Evolutionary conservation across 2,113 vertebrate species (phyloP), one percentile per base, ranked within the genome.

Genomic region (Leiothrix lutea): DNA sequence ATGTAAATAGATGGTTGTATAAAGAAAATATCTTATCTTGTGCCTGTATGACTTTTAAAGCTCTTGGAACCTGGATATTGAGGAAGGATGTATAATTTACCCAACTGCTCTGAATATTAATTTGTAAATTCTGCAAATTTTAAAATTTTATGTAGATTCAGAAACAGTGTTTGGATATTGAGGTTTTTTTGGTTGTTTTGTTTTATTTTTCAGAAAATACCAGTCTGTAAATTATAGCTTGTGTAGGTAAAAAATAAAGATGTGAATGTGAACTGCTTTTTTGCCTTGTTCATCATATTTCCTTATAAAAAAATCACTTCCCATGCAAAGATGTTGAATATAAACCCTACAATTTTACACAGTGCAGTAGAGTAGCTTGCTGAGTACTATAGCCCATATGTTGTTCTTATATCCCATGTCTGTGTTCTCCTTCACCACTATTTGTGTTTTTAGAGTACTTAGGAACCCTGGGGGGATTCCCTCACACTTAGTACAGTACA

Each of bases 1-100:
- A 29, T 98, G 98, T 98, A 98, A 97, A 98, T 98, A 98, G 87
- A 90, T 97, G 95, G 96, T 89, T 98, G 97, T 98, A 98, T 95
- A 98, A 96, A 98, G 48, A 97, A 95, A 97, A 92, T 93, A 87
- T 92, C 92, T 96, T 97, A 92, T 83, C 82, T 96, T 97, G 93
- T 97, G 95, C 93, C 97, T 98, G 97, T 96, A 97, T 97, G 97
- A 95, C 97, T 98, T 97, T 97, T 98, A 94, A 97, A 97, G 93
- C 83, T 94, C 88, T 96, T 97, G 95, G 97, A 97, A 67, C 86
- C 80, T 98, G 97, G 95, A 95, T 97, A 96, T 95, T 88, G 93
- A 97, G 95, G 95, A 94, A 97, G 89, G 95, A 91, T 97, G 90
- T 98, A 97, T 97, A 88, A 97, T 98, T 98, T 98, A 96, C 97